Base-by-base conservation (phyloP, 2,888 invertebrate genomes). In the Drosophila paramelanica region DNA sequence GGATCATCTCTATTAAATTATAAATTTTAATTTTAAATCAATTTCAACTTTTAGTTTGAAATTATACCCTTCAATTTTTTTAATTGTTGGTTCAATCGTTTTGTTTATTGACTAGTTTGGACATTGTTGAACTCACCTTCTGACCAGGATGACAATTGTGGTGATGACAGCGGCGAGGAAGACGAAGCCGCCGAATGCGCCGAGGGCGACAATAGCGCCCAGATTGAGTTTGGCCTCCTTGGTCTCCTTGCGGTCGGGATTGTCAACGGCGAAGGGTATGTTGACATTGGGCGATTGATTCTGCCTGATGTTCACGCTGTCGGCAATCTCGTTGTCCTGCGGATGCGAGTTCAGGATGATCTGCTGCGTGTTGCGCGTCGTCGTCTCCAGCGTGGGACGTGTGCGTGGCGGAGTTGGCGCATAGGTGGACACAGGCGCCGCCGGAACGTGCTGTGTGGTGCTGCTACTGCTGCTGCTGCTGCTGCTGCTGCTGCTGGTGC, bases 131-230 rank as follows among this genome's bases (percentile, higher is more conserved):
- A 87, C 91, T 87, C 93, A 98, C 98, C 97, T 97, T 93, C 96
- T 94, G 56, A 98, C 95, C 78, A 98, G 94, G 67, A 98, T 96
- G 67, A 98, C 96, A 75, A 97, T 95, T 5, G 97, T 97, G 2
- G 97, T 97, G 78, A 97, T 96, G 73, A 98, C 96, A 27, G 97
- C 97, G 10, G 97, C 96, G 51, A 98, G 93, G 91, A 98, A 96
- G 7, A 98, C 96, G 83, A 98, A 96, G 8, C 96, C 97, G n/a
- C 97, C 98, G 91, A 98, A 97, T 8, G 97, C 97, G 2, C 96
- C 97, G 14, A 98, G 93, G 0, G 97, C 97, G 64, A 98, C 97
- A 76, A 98, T 96, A 6, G 97, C 97, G 57, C 97, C 97, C 62
- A 97, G 93, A 92, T 97, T 97, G 23, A 97, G 93, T 73, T 96